Evolutionary conservation across 2,113 vertebrate genomes (phyloP).

Genomic region (Bujurquina vittata): DNA sequence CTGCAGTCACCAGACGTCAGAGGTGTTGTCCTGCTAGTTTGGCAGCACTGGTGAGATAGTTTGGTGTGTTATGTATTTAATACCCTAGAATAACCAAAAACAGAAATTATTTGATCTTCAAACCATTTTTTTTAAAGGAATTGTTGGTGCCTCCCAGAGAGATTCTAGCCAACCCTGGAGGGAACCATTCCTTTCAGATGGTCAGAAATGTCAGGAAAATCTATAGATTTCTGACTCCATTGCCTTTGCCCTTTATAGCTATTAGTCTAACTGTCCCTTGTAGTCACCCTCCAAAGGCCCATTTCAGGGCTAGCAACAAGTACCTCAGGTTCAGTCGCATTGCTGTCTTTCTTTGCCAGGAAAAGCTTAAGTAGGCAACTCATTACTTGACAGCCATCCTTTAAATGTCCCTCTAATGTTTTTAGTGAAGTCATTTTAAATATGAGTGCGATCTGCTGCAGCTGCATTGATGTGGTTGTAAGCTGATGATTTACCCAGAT

Average conservation of each 20-base stretch:
- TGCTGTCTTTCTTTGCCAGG: too few relatives aligned
- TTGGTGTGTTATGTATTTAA: neutral
- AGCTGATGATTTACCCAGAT: neutral
- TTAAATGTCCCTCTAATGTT: neutral
- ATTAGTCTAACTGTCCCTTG: neutral
- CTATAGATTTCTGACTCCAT: neutral
- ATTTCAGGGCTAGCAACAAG: neutral
- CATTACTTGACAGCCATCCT: neutral
- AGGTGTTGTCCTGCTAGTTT: neutral
- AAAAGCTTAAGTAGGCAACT: too few relatives aligned
- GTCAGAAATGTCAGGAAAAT: neutral
- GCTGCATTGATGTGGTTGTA: conserved; percentile 1
- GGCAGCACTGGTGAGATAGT: neutral
- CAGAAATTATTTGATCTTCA: neutral
- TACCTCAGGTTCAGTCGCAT: neutral
- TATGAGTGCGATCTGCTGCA: neutral
- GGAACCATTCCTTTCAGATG: neutral
- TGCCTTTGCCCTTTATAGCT: neutral
- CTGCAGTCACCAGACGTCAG: neutral
- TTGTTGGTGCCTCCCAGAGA: neutral
- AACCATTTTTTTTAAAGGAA: neutral
- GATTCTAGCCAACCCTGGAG: neutral
- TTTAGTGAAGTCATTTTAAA: conserved; percentile 1
- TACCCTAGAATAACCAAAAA: neutral
- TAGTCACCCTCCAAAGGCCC: neutral